These are phyloP conservation scores for Crypturellus undulatus DNA, from an alignment of 2,113 vertebrate species.

Conservation along the genomic window DNA sequence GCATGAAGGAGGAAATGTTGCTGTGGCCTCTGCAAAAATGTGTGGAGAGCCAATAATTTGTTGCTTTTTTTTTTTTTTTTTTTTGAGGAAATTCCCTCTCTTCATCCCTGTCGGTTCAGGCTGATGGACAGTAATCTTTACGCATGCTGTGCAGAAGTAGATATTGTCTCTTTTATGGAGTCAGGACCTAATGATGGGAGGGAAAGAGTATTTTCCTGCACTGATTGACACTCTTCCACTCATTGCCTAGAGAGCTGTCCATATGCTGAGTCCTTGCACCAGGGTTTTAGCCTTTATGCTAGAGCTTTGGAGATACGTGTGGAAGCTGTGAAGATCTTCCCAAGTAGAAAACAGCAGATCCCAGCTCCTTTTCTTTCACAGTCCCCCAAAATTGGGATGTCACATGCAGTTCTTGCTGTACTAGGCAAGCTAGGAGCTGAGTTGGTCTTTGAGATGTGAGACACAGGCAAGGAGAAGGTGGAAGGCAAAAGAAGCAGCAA, in stretches of 20 bases:
- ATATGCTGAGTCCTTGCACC: background rate
- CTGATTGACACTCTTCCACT: background rate
- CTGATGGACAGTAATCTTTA: background rate
- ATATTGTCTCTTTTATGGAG: background rate
- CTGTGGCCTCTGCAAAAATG: background rate
- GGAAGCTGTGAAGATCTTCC: background rate
- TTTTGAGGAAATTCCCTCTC: background rate
- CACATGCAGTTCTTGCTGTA: background rate
- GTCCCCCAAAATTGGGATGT: background rate
- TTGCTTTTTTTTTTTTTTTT: rapidly evolving
- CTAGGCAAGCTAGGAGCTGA: background rate
- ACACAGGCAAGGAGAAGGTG: too few species aligned
- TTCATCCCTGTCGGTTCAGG: background rate
- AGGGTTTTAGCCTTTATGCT: background rate
- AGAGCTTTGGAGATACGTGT: background rate
- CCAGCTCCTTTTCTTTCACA: background rate
- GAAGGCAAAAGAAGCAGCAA: background rate
- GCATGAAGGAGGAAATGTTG: background rate
- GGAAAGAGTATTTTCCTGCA: too few species aligned
- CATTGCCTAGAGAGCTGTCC: too few species aligned
- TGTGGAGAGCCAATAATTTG: background rate
- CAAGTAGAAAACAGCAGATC: background rate
- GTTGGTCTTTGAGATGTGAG: background rate
- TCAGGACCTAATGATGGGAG: too few species aligned
- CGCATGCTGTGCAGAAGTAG: background rate